Base-by-base conservation (phyloP, 2,888 invertebrate genomes). In the Rhabditoides inermis region DNA sequence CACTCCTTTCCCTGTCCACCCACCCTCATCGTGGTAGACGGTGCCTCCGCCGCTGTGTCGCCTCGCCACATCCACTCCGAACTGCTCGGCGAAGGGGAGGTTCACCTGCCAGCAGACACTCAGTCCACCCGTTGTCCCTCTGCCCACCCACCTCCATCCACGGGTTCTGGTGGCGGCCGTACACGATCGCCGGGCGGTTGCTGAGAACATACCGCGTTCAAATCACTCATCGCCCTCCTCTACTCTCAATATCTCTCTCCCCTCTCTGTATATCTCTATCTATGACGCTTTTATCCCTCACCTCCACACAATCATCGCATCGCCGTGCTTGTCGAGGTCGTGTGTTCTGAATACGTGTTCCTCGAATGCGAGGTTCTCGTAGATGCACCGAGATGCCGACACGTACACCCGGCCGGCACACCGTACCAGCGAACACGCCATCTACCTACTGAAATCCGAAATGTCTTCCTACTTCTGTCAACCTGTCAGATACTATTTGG, bases 141-240 rank as follows among this genome's bases (percentile, higher is more conserved):
- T n/a, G n/a, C n/a, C n/a, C n/a, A n/a, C n/a, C n/a, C n/a, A n/a
- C n/a, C 78, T 98, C 95, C 30, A 85, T 77, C 87, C 92, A 98
- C 0, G 92, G 90, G 79, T 98, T 98, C 78, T 95, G 95, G 78
- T 94, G 89, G 53, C 89, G 84, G 5, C 98, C 98, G 76, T 95
- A 85, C 4, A 98, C 92, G 49, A 98, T 88, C 76, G 90, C 87
- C 0, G 94, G 92, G 64, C 86, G 84, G 78, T 94, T 98, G 48
- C 67, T 60, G 50, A 25, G 52, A 39, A 6, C 25, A 45, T 18
- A 6, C 32, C 15, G n/a, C 6, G 3, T 18, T 28, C 32, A 28
- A 58, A 3, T 2, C 28, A 15, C 7, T 28, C 10, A 27, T 12
- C 15, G 3, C 30, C 6, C 36, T 51, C 4, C 10, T 51, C 51